Evolutionary conservation across 2,888 invertebrate species (phyloP).

Genomic region (Tribolium freemani): DNA sequence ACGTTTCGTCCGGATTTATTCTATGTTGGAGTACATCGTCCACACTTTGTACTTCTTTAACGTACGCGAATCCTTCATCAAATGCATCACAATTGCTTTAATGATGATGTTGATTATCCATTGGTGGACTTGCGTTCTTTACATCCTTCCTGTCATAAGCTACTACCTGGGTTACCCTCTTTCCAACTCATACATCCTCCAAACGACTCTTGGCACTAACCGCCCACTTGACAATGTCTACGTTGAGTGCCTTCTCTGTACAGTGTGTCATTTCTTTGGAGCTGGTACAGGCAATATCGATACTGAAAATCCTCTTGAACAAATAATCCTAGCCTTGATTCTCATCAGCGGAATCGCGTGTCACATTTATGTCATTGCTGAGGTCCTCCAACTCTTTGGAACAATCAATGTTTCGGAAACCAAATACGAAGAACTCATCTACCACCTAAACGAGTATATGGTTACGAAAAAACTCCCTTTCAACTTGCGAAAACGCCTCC

Average conservation of each 20-base stretch:
- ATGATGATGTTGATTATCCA: slow-evolving; percentile 43
- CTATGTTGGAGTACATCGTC: slow-evolving; percentile 18
- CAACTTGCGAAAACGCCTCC: slow-evolving; percentile 66
- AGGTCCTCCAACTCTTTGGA: slow-evolving; percentile 56
- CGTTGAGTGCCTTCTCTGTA: slow-evolving; percentile 48
- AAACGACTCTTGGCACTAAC: slow-evolving; percentile 42
- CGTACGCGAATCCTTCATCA: slow-evolving; percentile 26
- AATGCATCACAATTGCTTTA: slow-evolving; percentile 39
- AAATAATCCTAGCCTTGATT: slow-evolving; percentile 49
- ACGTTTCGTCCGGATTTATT: slow-evolving; percentile 22
- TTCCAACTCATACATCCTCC: neutral
- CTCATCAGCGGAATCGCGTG: slow-evolving; percentile 56
- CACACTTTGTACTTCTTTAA: slow-evolving; percentile 14
- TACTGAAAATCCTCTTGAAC: slow-evolving; percentile 45
- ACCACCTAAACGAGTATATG: slow-evolving; percentile 71
- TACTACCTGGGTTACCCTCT: slow-evolving; percentile 7
- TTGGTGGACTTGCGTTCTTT: slow-evolving; percentile 49
- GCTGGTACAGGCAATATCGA: slow-evolving; percentile 50
- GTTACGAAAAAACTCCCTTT: slow-evolving; percentile 70
- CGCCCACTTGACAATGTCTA: slow-evolving; percentile 32
- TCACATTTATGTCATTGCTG: slow-evolving; percentile 53
- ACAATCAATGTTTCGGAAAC: slow-evolving; percentile 61
- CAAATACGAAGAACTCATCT: slow-evolving; percentile 68
- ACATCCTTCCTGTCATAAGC: slow-evolving; percentile 42
- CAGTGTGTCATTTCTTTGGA: slow-evolving; percentile 57